Conservation (phyloP, 2,113 vertebrate genomes). For the Excalfactoria chinensis region DNA sequence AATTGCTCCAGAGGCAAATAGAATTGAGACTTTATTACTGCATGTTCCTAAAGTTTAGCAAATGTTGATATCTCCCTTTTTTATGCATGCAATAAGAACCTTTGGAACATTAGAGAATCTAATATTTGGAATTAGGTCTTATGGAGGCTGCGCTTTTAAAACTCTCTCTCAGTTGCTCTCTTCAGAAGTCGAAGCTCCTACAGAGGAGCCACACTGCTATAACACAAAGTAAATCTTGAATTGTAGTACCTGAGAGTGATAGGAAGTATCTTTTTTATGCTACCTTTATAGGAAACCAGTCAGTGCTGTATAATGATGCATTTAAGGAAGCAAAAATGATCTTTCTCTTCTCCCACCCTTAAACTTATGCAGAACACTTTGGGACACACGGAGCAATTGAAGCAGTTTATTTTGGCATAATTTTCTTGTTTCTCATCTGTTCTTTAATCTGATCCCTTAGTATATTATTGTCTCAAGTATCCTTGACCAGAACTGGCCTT, state of each 20-base stretch:
- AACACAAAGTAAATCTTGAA: constrained; percentile 65
- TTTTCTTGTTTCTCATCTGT: background rate
- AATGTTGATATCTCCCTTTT: background rate
- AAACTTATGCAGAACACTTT: background rate
- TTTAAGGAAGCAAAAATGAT: background rate
- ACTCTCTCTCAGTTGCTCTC: background rate
- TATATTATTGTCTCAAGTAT: background rate
- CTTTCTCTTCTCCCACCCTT: background rate
- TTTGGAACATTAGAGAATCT: background rate
- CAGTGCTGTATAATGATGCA: background rate
- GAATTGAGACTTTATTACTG: background rate
- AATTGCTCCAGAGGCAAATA: background rate
- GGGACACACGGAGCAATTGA: background rate
- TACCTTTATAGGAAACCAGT: constrained; percentile 19
- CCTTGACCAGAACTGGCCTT: background rate
- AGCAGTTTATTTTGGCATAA: background rate
- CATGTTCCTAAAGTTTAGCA: background rate
- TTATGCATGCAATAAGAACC: background rate
- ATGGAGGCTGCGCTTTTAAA: background rate
- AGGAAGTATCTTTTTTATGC: background rate
- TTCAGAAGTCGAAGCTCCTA: background rate
- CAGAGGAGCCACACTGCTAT: constrained; percentile 28
- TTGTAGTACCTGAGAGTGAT: constrained; percentile 32
- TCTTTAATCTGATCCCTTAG: background rate
- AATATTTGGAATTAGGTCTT: background rate